These are phyloP conservation scores for Eupithecia abbreviata DNA, from an alignment of 2,888 invertebrate species.

Conservation along the genomic window DNA sequence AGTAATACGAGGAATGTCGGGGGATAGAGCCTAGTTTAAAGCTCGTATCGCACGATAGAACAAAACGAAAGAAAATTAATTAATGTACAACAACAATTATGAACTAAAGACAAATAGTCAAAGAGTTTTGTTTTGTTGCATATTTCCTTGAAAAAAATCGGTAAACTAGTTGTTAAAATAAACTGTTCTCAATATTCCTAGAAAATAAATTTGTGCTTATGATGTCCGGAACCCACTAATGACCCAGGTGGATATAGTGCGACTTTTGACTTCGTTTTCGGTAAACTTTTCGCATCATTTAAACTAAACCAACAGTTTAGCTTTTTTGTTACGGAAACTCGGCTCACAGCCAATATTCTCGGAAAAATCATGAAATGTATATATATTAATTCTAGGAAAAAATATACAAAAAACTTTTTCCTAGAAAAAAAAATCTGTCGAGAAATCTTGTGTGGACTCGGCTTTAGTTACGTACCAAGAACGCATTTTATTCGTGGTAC, in stretches of 20 bases:
- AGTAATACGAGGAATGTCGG: slow-evolving; percentile 52
- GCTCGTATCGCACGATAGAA: background rate
- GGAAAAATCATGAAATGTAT: slow-evolving; percentile 5
- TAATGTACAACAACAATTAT: too few relatives aligned
- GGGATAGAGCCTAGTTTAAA: background rate
- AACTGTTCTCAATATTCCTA: background rate
- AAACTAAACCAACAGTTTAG: slow-evolving; percentile 1
- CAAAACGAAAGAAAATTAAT: background rate
- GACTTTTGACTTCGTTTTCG: slow-evolving; percentile 9
- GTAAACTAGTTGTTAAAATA: background rate
- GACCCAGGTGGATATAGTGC: slow-evolving; percentile 3
- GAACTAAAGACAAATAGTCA: too few relatives aligned
- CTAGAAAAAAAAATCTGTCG: background rate
- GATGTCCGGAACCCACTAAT: slow-evolving; percentile 8
- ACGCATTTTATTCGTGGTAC: slow-evolving; percentile 22
- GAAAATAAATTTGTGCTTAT: background rate
- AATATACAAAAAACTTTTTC: background rate
- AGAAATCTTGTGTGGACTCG: slow-evolving; percentile 5
- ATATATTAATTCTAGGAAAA: background rate
- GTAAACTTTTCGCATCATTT: slow-evolving; percentile 2
- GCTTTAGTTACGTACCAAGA: slow-evolving; percentile 25
- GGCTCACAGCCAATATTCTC: slow-evolving; percentile 11
- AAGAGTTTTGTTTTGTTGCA: background rate
- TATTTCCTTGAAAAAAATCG: background rate
- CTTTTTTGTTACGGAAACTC: slow-evolving; percentile 13